Evolutionary conservation across 2,888 invertebrate genomes (phyloP), one percentile per base, ranked within the genome.

Genomic region (Drosophila nr. medialis): DNA sequence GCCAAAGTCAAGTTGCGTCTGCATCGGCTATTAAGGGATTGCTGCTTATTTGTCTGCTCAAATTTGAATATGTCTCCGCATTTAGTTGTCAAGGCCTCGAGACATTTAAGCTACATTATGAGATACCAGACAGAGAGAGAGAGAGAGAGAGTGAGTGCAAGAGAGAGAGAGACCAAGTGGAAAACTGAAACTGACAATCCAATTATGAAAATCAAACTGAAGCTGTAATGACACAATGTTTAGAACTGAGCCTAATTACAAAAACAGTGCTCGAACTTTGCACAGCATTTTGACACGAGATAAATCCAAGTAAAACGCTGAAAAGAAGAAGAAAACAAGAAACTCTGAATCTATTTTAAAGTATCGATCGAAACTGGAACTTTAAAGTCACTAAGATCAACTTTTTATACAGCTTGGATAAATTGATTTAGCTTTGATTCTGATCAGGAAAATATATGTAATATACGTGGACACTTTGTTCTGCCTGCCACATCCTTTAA

Each of bases 71-170:
- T n/a, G 65, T 53, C 29, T 13, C 5, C 36, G 18, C 36, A 45
- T 40, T 50, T 30, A 53, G 50, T 8, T 7, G 27, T 7, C 24
- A 42, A 51, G 8, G 48, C 51, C 34, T 40, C 27, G 21, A n/a
- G 45, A 30, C 45, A 51, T 53, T 64, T 38, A 30, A 56, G 60
- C 36, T 5, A 66, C 27, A 49, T 73, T 62, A 58, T 40, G n/a
- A 24, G 5, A 30, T 15, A n/a, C 29, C 50, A 51, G 48, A 42
- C 30, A 30, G 21, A 2, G n/a, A 18, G 18, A 18, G 10, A 54
- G 7, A 24, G 4, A n/a, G n/a, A 38, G 21, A n/a, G 13, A 30
- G n/a, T 11, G 15, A 29, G 21, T 6, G 36, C 24, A n/a, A 40
- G 40, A 40, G 29, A 6, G n/a, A 27, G 15, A 6, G 24, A 18